phyloP scores from a whole-genome alignment of 37 sponge, comb jelly and placozoan species.

The Cladorhizidae sp. region DNA sequence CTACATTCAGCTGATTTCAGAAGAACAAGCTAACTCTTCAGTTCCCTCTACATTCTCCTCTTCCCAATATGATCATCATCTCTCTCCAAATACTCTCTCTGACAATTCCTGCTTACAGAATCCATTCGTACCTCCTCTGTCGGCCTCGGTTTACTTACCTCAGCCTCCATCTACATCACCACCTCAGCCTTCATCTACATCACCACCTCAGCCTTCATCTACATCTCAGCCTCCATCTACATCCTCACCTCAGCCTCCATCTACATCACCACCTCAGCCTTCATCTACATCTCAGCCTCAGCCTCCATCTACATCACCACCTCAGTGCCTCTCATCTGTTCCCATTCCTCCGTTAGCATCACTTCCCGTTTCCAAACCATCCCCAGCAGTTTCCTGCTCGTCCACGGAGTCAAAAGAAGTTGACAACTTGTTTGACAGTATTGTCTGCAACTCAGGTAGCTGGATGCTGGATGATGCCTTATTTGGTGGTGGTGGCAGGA shows the following conservation, averaged over 20 bases:
- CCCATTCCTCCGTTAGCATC: neutral
- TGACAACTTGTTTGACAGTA: constrained; percentile 1
- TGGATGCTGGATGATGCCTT: constrained; percentile 22
- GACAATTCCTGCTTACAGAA: too few species aligned
- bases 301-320: neutral
- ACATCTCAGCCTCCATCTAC: neutral
- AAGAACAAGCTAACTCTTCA: too few species aligned
- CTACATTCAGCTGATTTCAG: too few species aligned
- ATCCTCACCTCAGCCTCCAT: neutral
- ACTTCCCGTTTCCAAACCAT: neutral
- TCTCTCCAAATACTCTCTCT: too few species aligned
- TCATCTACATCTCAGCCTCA: neutral
- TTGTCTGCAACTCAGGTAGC: neutral
- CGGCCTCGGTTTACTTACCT: neutral
- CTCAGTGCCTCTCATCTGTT: neutral
- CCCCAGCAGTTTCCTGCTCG: constrained; percentile 1
- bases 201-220: neutral
- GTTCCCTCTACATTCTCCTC: too few species aligned
- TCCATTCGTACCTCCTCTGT: neutral
- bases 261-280: neutral
- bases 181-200: neutral
- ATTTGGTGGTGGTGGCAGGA: neutral
- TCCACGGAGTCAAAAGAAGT: neutral
- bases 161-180: neutral
- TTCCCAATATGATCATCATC: too few species aligned